Base-by-base conservation (phyloP, 2,888 invertebrate genomes). In the Thereva unica region DNA sequence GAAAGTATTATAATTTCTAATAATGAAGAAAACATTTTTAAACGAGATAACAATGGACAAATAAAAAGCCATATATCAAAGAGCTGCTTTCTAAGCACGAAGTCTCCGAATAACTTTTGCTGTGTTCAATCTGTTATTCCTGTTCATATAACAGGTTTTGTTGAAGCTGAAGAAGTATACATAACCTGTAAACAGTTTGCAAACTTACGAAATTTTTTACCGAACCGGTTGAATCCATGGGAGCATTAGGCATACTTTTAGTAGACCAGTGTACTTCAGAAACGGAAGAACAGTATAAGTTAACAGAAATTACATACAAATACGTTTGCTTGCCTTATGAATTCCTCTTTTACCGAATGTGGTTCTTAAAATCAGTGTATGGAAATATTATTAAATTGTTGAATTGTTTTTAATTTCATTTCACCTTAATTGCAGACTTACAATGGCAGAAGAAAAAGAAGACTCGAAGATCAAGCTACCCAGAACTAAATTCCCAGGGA, bases 101-200 rank as follows among this genome's bases (percentile, higher is more conserved):
- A 4, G 7, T 12, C 23, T 6, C 50, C 61, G 2, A 49, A 50
- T 41, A 61, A 61, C 34, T 61, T 50, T 34, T 61, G 61, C 34
- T 61, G 50, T 34, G 42, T 50, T 12, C 12, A 42, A 5, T 35
- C 50, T 7, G 7, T 50, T 41, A 50, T 50, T 23, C 61, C 47
- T 38, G 49, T 59, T 35, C 37, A 59, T 49, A 59, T 59, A 47
- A 49, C 45, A 38, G 59, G 49, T 5, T 59, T 59, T 49, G 9
- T n/a, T 40, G 35, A 59, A 38, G 49, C 9, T 8, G 37, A 45
- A 7, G 37, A 47, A 35, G 7, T 9, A 12, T 59, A 47, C 9
- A 37, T 59, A 4, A 5, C 6, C n/a, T 34, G 35, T 7, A 50
- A 3, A 50, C 34, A n/a, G 8, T 7, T 34, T 34, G 4, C 3